Base-by-base conservation (phyloP, 2,888 invertebrate genomes). In the Spilosoma lubricipeda region DNA sequence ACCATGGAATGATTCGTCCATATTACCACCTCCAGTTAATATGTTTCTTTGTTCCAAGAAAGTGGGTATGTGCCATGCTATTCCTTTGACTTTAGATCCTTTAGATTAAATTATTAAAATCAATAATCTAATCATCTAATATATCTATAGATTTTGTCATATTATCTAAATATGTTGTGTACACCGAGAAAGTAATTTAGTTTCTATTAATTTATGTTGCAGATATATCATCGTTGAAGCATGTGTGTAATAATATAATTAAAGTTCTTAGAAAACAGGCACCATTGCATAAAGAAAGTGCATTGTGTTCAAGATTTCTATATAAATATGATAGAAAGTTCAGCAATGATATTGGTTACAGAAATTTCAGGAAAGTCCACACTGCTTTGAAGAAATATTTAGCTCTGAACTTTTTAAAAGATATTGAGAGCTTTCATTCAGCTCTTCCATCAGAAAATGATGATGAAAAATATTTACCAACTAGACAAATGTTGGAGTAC, bases 261-360 rank as follows among this genome's bases (percentile, higher is more conserved):
- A 89, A 87, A 74, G 86, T 93, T 56, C 81, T 95, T 77, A 88
- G 91, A 18, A 93, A 93, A 63, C 96, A 96, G 81, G 92, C 94
- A 15, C 92, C 95, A n/a, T 86, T 97, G 11, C 95, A 96, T 74
- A 90, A 90, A 70, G 97, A 97, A 89, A 95, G 96, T 79, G 96
- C 96, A 4, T 83, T 96, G 76, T 87, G 96, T 3, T 96, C 96
- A 67, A 93, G 97, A 82, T 91, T 96, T 82, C 87, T 96, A 42
- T 97, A 97, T 82, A 96, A 96, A 82, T 96, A 95, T 90, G 96
- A 96, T 80, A 95, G 93, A 75, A 97, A 97, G 87, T 96, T 97
- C 83, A 92, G 96, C 27, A 95, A 92, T 79, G 97, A 97, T 80
- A 96, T 96, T 75, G 97, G 97, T 0, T 94, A 96, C 66, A 95